Percentiles rank a stretch among this genome's conserved stretches.
Evolutionary conservation across 37 sponge, comb jelly and placozoan species (phyloP).

Genomic region (Tethya wilhelma): DNA sequence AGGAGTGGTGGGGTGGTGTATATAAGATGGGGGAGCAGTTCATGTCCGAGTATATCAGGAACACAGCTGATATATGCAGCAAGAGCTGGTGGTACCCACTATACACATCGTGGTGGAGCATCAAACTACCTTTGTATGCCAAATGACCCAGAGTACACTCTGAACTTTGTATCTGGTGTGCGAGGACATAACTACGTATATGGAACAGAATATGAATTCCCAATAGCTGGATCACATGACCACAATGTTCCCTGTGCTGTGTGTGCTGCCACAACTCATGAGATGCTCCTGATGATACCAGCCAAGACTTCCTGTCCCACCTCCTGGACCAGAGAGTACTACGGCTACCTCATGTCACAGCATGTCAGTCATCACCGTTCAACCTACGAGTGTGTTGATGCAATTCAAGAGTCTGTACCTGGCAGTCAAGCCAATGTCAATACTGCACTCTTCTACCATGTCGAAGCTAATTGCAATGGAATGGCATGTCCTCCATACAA

Average conservation of each 20-base stretch:
- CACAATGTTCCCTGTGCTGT: conserved; percentile 60
- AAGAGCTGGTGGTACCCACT: conserved; percentile 1
- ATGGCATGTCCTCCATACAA: conserved; percentile 55
- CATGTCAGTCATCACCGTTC: background rate
- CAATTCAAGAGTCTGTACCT: conserved; percentile 14
- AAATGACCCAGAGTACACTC: conserved; percentile 24
- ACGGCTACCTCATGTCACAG: conserved; percentile 52
- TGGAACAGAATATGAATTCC: conserved; percentile 52
- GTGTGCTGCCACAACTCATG: conserved; percentile 24
- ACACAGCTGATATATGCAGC: background rate
- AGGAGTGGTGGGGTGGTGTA: background rate
- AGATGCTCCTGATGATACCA: conserved; percentile 40
- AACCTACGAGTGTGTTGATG: conserved; percentile 50
- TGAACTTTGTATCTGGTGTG: conserved; percentile 7
- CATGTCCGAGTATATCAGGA: background rate
- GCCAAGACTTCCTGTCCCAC: conserved; percentile 25
- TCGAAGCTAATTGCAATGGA: conserved; percentile 34
- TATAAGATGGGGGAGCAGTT: too few relatives aligned
- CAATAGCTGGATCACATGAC: background rate
- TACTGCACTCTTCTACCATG: conserved; percentile 42
- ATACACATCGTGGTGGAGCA: background rate
- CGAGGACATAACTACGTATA: conserved; percentile 17
- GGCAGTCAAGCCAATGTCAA: conserved; percentile 18
- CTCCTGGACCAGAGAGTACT: conserved; percentile 50
- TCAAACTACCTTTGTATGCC: conserved; percentile 33